These are phyloP conservation scores for Myzus persicae DNA, from an alignment of 1,140 invertebrate species.

Conservation along the genomic window DNA sequence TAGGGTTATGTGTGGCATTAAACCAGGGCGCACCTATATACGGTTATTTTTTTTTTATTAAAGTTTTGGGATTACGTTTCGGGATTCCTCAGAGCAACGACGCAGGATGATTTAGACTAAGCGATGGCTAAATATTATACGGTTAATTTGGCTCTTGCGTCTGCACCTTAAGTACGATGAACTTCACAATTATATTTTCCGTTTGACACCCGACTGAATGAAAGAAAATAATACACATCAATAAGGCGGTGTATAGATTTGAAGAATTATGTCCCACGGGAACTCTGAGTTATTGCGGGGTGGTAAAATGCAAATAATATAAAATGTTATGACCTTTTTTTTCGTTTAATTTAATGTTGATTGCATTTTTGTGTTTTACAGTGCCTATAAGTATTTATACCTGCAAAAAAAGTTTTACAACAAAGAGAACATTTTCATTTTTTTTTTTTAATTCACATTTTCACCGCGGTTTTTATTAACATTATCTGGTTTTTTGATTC, in stretches of 20 bases:
- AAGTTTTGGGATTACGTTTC: not conserved
- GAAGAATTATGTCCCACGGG: not conserved
- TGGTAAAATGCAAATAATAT: not conserved
- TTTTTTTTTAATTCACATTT: not conserved
- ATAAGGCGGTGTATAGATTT: not conserved
- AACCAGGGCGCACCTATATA: not conserved
- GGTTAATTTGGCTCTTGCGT: not conserved
- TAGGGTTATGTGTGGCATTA: constrained; percentile 14
- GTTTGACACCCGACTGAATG: not conserved
- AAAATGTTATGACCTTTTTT: not conserved
- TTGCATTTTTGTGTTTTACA: not conserved
- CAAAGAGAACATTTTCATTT: not conserved
- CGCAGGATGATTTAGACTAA: not conserved
- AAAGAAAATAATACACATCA: not conserved
- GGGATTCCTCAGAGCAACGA: not conserved
- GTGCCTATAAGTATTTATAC: too few relatives aligned
- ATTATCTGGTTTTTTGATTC: not conserved
- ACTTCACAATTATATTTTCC: not conserved
- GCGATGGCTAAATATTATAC: not conserved
- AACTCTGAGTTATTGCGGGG: not conserved
- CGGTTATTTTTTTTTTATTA: not conserved
- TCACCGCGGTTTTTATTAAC: not conserved
- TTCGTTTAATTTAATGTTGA: not conserved
- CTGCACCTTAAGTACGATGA: not conserved
- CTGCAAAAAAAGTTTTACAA: not conserved